Evolutionary conservation across 2,113 vertebrate genomes (phyloP), one percentile per base, ranked within the genome.

Genomic region (Lepisosteus osseus): DNA sequence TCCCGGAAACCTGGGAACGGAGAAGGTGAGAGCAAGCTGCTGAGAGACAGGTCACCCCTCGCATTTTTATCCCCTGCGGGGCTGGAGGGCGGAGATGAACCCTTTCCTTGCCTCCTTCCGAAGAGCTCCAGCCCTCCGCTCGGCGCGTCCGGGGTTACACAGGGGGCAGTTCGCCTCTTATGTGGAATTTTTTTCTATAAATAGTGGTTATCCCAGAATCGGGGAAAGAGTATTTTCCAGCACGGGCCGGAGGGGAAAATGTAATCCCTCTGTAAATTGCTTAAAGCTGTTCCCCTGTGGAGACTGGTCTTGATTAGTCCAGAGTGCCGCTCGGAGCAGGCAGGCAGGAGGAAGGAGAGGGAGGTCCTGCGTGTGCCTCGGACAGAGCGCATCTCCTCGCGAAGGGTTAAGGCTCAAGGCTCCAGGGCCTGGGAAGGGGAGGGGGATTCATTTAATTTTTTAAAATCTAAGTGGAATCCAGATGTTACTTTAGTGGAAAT

Each of bases 41-140:
- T 83, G 67, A 77, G 84, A 85, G 78, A 81, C 55, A 67, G 73
- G 83, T 82, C 82, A 15, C 83, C 63, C 83, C 83, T 85, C 84
- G 77, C 79, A 85, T 91, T 89, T 92, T 91, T 91, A 91, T 76
- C 85, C 80, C 76, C 73, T 79, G 79, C 72, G 73, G 61, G 72
- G 75, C 14, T 67, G 13, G 54, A 14, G 71, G 75, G 44, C 57
- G 67, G 45, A 42, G 69, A 66, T 76, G 80, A 82, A 86, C 43
- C 55, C 57, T 71, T 63, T 76, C 76, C 75, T 57, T 0, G 79
- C 83, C 85, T 86, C 85, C 84, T 86, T 81, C 72, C 71, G 11
- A 9, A 14, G 8, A 64, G 29, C 17, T 64, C 29, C 29, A 29
- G 29, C 29, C 29, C 29, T 29, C 29, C 29, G 29, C 29, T 29